A percentile compares a stretch with the other conserved stretches of the same genome.
These are phyloP conservation scores for Casuarius casuarius DNA, from an alignment of 2,113 vertebrate genomes.

Conservation along the genomic window DNA sequence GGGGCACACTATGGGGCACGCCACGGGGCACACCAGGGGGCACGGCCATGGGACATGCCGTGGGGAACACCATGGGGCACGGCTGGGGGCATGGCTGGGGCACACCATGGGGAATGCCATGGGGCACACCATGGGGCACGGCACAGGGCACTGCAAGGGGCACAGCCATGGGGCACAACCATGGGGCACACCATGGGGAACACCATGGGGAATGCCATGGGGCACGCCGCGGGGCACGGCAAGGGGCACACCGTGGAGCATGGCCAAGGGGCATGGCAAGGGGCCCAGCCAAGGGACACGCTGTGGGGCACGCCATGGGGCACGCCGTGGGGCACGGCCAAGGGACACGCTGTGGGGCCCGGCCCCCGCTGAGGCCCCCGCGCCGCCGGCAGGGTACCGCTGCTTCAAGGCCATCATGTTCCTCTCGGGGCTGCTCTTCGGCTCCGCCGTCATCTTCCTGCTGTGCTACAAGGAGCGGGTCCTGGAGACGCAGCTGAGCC, in stretches of 20 bases:
- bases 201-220: neutral
- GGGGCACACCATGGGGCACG: too few species aligned
- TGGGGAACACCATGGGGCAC: too few species aligned
- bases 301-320: too few species aligned
- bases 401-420: constrained; percentile 94
- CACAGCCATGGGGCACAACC: too few species aligned
- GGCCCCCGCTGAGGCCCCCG: neutral
- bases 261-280: too few species aligned
- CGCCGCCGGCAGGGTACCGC: constrained; percentile 78
- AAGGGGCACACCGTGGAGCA: neutral
- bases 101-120: too few species aligned
- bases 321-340: neutral
- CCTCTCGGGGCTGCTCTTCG: constrained; percentile 89
- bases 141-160: too few species aligned
- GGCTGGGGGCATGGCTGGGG: too few species aligned
- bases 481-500: constrained; percentile 88
- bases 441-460: constrained; percentile 87
- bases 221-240: neutral
- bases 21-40: neutral
- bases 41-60: too few species aligned
- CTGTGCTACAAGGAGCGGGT: constrained; percentile 89
- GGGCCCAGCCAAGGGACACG: too few species aligned
- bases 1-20: neutral
- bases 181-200: too few species aligned
- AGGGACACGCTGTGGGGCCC: neutral